A percentile compares a stretch with the other conserved stretches of the same genome.
These are phyloP conservation scores for Pangasius mekongensis DNA, from an alignment of 2,797 vertebrate genomes.

Conservation along the genomic window DNA sequence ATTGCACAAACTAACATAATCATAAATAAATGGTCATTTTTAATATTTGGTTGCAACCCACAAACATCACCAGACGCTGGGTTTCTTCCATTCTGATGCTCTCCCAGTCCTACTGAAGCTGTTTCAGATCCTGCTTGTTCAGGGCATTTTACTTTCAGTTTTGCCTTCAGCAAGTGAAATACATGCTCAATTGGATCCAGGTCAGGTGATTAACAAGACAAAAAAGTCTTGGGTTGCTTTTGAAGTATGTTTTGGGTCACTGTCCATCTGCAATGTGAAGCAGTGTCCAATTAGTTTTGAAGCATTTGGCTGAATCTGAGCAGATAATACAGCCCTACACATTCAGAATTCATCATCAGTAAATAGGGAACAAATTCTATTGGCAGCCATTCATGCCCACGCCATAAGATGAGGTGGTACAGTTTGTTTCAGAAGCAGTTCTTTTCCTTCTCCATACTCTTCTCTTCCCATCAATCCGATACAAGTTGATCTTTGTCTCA, in stretches of 20 bases:
- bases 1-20: neutral
- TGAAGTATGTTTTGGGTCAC: neutral
- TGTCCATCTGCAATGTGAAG: neutral
- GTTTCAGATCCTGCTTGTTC: neutral
- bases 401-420: neutral
- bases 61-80: neutral
- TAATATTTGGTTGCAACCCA: neutral
- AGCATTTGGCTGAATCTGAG: neutral
- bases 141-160: slow-evolving; percentile 6
- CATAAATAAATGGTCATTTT: neutral
- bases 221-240: neutral
- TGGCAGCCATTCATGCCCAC: neutral
- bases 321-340: neutral
- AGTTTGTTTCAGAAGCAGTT: neutral
- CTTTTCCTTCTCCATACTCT: neutral
- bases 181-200: neutral
- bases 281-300: neutral
- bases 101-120: neutral
- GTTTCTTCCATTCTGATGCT: neutral
- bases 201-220: neutral
- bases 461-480: neutral
- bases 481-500: neutral
- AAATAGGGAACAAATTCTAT: neutral
- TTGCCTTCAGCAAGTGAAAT: neutral
- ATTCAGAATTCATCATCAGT: neutral